Evolutionary conservation across 2,888 invertebrate genomes (phyloP), one percentile per base, ranked within the genome.

Genomic region (Liposcelis brunnea): DNA sequence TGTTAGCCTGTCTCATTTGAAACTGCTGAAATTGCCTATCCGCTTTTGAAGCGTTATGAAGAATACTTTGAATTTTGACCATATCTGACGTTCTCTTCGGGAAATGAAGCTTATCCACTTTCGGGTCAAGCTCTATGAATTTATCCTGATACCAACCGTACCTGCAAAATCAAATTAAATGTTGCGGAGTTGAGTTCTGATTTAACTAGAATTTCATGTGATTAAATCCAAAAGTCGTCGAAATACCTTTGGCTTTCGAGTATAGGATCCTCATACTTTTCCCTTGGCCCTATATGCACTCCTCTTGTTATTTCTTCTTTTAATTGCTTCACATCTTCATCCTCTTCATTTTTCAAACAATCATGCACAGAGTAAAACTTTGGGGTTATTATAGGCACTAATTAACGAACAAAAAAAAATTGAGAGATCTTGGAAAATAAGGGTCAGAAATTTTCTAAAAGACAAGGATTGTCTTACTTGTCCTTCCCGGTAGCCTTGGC

Each of bases 51-150:
- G 40, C 40, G 11, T 40, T 40, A 18, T 40, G 18, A 7, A 40
- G 19, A 19, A 40, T 40, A 18, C 40, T 40, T 18, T 40, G 40
- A 8, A 40, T 21, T 19, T 40, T 40, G 7, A 40, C 40, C 40
- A 40, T 40, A 3, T 40, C 40, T 11, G 40, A 40, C 11, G 40
- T 40, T 18, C 12, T 3, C 16, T 40, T 40, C 12, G 16, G 40
- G 11, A 19, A 21, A 21, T 40, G 16, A 6, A 40, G 21, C 21
- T 21, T 40, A 19, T 21, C 21, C 12, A 19, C 40, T 14, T n/a
- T 19, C 5, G 16, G 16, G 16, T 19, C 12, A 7, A 19, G 6
- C 7, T 16, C 19, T 5, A 40, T 19, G 6, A 40, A 21, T 18
- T 16, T 16, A 16, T 40, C 18, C 11, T 16, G 15, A 18, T 40